Evolutionary conservation across 2,797 vertebrate species (phyloP).

Genomic region (Myotis vivesi): DNA sequence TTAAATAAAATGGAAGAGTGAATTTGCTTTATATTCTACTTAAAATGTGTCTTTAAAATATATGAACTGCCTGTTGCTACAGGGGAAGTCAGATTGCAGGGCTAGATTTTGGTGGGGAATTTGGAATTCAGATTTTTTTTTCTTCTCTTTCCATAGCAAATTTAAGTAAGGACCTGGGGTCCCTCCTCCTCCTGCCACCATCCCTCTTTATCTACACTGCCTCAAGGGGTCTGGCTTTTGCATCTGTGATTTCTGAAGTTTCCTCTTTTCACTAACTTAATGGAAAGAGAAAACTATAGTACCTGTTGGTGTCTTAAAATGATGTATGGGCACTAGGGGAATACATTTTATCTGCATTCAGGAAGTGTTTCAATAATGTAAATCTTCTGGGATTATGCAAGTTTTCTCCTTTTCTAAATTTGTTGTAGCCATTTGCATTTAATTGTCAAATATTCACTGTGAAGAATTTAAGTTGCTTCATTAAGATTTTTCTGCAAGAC

Average conservation of each 20-base stretch:
- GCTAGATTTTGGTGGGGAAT: not conserved
- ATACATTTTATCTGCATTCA: not conserved
- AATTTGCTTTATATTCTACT: conserved; percentile 38
- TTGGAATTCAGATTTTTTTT: not conserved
- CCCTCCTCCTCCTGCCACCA: not conserved
- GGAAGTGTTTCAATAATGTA: not conserved
- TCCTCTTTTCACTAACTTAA: not conserved
- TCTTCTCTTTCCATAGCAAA: not conserved
- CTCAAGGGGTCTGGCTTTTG: not conserved
- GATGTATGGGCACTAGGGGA: not conserved
- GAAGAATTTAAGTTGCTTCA: not conserved
- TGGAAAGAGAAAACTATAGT: not conserved
- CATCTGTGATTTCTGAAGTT: not conserved
- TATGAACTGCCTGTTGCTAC: not conserved
- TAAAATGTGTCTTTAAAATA: not conserved
- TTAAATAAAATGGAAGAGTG: not conserved
- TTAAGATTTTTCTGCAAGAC: conserved; percentile 44
- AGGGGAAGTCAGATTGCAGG: not conserved
- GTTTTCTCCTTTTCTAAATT: conserved; percentile 38
- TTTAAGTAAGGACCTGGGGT: not conserved
- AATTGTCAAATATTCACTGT: not conserved
- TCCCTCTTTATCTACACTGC: not conserved
- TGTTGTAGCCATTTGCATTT: conserved; percentile 33
- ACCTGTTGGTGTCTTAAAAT: conserved; percentile 11
- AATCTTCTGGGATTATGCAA: not conserved